Conservation (phyloP, 1,140 invertebrate species). For the Drosophila baimaii region DNA sequence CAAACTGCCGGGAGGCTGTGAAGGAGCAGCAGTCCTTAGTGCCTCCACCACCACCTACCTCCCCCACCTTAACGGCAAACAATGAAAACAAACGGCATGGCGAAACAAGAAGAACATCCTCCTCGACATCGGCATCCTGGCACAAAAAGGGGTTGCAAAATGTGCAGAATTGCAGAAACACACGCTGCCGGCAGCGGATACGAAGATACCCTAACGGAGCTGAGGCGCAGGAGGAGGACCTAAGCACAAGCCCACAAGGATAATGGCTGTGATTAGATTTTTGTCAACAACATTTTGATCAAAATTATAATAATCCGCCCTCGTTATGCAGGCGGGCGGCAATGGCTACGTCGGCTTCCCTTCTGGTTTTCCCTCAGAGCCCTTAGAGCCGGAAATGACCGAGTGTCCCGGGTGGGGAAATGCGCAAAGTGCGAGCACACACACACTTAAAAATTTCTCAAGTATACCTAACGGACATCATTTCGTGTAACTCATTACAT, state of each 20-base stretch:
- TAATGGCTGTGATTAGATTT: conserved; percentile 41
- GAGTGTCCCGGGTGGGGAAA: conserved; percentile 21
- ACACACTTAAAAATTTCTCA: conserved; percentile 77
- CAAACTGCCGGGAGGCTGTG: conserved; percentile 72
- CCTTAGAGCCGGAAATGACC: conserved; percentile 2
- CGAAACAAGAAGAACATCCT: conserved; percentile 34
- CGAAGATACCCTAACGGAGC: conserved; percentile 31
- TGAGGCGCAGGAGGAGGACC: neutral
- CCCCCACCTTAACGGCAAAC: conserved; percentile 63
- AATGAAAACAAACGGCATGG: conserved; percentile 77
- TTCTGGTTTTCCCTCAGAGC: neutral
- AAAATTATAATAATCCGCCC: conserved; percentile 45
- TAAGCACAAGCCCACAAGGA: conserved; percentile 1
- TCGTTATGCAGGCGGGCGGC: conserved; percentile 4
- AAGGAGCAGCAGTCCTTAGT: conserved; percentile 42
- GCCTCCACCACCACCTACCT: neutral
- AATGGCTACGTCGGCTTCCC: neutral
- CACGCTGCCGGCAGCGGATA: conserved; percentile 6
- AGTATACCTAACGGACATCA: conserved; percentile 81
- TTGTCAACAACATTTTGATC: conserved; percentile 43
- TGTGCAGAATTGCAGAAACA: conserved; percentile 57
- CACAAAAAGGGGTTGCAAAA: conserved; percentile 28
- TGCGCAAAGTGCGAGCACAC: conserved; percentile 35
- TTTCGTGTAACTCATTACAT: conserved; percentile 65
- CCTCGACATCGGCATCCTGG: no score